Evolutionary conservation across 2,113 vertebrate genomes (phyloP), one percentile per base, ranked within the genome.

Genomic region (Meleagris gallopavo): DNA sequence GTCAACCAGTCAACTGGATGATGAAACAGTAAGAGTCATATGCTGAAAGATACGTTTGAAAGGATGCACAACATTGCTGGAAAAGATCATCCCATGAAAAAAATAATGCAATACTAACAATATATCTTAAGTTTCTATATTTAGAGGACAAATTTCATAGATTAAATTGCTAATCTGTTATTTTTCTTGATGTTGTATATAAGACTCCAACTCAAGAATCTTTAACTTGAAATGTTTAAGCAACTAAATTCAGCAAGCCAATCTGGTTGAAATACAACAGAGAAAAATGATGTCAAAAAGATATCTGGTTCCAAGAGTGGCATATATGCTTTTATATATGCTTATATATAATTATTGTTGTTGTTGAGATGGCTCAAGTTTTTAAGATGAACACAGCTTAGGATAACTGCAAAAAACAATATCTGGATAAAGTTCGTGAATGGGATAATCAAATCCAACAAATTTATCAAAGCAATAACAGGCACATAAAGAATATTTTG

Each of bases 41-140:
- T 4, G 11, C 19, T 19, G 21, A 72, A 54, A 82, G 11, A 14
- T 41, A 29, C 7, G 30, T 40, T 80, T 66, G 22, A 95, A 74
- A 8, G 24, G 73, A 55, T 45, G 73, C 4, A 43, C 34, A 84
- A 43, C 12, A 29, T 6, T 19, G 10, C 24, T 17, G 16, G 24
- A 65, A 54, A 4, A 75, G 10, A 70, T 5, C 4, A 55, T 9
- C 34, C 9, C 27, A 36, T 5, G 0, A 80, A 32, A 25, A 62
- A 87, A 89, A 45, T 0, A 0, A 83, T 32, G 18, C 16, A 46
- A 57, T 11, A 65, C 20, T n/a, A 12, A n/a, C 25, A 32, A 34
- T 16, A 43, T 43, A 43, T 73, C 40, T 45, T 50, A 40, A 55
- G 25, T 43, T 45, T 72, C 64, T 43, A 66, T 2, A 40, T 54